Evolutionary conservation across 1,140 invertebrate genomes (phyloP).

Genomic region (Drosophila miranda): DNA sequence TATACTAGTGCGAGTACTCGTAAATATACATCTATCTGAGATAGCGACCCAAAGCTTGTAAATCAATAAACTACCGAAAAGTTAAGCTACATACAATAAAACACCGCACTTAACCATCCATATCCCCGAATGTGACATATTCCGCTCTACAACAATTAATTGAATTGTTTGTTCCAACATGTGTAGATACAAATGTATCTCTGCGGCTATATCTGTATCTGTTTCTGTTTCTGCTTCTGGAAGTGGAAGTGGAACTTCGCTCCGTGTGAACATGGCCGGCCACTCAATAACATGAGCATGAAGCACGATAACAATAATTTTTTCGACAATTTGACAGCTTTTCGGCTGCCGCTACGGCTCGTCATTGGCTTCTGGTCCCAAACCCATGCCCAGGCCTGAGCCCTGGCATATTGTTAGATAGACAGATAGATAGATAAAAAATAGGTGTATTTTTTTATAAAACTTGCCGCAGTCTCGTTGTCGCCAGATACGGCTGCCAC

Average conservation of each 20-base stretch:
- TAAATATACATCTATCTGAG: conserved; percentile 31
- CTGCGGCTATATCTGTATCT: conserved; percentile 26
- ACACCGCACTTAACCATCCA: conserved; percentile 20
- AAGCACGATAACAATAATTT: conserved; percentile 68
- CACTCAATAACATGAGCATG: conserved; percentile 76
- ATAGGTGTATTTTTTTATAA: conserved; percentile 10
- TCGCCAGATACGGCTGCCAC: conserved; percentile 29
- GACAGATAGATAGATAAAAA: conserved; percentile 38
- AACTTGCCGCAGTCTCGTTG: conserved; percentile 66
- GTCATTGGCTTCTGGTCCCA: conserved; percentile 33
- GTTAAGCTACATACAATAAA: conserved; percentile 6
- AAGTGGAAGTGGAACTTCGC: conserved; percentile 19
- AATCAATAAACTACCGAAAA: conserved; percentile 79
- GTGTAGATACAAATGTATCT: conserved; percentile 78
- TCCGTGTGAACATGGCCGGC: conserved; percentile 71
- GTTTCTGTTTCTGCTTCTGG: conserved; percentile 31
- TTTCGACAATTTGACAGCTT: conserved; percentile 79
- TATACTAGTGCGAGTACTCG: neutral
- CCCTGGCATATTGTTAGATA: conserved; percentile 33
- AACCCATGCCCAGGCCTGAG: conserved; percentile 8
- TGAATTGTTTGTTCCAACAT: conserved; percentile 77
- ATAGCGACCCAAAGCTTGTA: conserved; percentile 62
- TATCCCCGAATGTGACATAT: conserved; percentile 57
- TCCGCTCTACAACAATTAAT: conserved; percentile 72
- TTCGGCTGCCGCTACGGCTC: conserved; percentile 53